These are phyloP conservation scores for Montifringilla adamsi DNA, from an alignment of 2,113 vertebrate species.

Conservation along the genomic window DNA sequence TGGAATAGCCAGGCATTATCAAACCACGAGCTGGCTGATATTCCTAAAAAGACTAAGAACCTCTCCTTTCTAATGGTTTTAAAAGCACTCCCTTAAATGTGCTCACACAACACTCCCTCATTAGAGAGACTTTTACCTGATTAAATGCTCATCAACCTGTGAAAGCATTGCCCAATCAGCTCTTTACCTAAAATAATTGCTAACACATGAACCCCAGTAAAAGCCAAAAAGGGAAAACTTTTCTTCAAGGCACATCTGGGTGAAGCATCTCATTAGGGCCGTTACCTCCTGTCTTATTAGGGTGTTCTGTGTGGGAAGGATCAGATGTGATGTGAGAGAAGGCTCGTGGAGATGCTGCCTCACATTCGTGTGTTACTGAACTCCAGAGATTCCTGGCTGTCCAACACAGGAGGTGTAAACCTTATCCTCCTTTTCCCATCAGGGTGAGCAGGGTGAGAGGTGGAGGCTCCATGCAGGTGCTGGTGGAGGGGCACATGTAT, in stretches of 20 bases:
- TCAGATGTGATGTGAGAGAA: background rate
- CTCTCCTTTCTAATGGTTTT: background rate
- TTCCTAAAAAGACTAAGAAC: background rate
- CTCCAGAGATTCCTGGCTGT: background rate
- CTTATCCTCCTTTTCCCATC: background rate
- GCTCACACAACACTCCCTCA: background rate
- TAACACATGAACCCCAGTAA: background rate
- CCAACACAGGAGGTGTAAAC: background rate
- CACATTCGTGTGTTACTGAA: background rate
- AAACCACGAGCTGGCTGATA: background rate
- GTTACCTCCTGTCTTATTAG: background rate
- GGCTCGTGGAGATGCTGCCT: background rate
- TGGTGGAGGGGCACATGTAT: background rate
- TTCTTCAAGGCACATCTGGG: background rate
- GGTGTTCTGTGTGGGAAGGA: background rate
- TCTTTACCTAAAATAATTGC: background rate
- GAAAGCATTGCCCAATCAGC: background rate
- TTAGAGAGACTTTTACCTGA: conserved; percentile 20
- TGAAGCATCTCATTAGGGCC: background rate
- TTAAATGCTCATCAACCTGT: background rate
- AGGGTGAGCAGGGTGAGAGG: background rate
- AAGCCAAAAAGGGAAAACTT: background rate
- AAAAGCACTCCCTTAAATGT: background rate
- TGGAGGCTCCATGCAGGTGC: background rate
- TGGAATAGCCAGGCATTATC: background rate